Percentiles rank a stretch among this genome's conserved stretches.
Conservation (phyloP, 1,140 invertebrate genomes). For the Hestina assimilis region DNA sequence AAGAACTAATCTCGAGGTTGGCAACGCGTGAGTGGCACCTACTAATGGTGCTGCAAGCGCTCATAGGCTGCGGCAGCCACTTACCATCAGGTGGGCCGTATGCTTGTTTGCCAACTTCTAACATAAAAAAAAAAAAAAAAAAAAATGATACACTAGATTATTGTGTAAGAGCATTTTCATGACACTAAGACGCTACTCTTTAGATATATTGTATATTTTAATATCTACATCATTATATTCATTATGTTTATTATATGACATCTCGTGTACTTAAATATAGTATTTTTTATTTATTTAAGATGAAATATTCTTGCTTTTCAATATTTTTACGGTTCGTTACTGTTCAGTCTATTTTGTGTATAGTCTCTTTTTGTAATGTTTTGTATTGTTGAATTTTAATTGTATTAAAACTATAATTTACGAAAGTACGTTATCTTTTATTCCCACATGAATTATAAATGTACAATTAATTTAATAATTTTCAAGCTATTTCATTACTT, state of each 20-base stretch:
- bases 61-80: too few relatives aligned
- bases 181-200: constrained; percentile 22
- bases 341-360: constrained; percentile 53
- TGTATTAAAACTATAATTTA: constrained; percentile 64
- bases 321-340: constrained; percentile 49
- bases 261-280: constrained; percentile 35
- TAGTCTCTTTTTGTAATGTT: constrained; percentile 59
- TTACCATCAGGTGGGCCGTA: too few relatives aligned
- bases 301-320: constrained; percentile 26
- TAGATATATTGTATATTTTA: constrained; percentile 9
- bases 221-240: constrained; percentile 7
- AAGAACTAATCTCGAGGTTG: too few relatives aligned
- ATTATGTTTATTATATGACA: constrained; percentile 25
- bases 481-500: neutral
- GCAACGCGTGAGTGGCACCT: too few relatives aligned
- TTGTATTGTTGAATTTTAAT: constrained; percentile 74
- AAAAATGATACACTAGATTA: constrained; percentile 23
- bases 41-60: too few relatives aligned
- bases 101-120: too few relatives aligned
- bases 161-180: constrained; percentile 21
- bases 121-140: too few relatives aligned
- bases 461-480: neutral
- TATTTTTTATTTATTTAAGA: constrained; percentile 35
- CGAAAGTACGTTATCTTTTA: constrained; percentile 6
- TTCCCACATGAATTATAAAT: neutral